Conservation (phyloP, 1,140 invertebrate species). For the Helicoverpa armigera region DNA sequence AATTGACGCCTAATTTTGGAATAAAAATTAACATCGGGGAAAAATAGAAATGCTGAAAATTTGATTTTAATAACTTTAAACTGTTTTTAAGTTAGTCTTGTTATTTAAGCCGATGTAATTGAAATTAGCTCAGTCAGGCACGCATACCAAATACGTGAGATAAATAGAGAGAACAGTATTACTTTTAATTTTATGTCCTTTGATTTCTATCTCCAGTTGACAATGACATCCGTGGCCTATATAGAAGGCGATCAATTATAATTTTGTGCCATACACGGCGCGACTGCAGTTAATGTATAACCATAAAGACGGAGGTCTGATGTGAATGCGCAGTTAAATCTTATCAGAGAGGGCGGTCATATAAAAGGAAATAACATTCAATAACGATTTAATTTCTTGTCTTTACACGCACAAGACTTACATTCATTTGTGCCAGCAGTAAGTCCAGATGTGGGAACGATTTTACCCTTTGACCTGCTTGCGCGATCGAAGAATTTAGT, state of each 20-base stretch:
- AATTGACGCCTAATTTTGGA: background rate
- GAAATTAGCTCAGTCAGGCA: background rate
- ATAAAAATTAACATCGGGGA: too few relatives aligned
- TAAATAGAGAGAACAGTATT: background rate
- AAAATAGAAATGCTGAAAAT: too few relatives aligned
- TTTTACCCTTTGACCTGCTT: conserved; percentile 72
- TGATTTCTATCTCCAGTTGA: conserved; percentile 62
- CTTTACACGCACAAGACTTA: conserved; percentile 62
- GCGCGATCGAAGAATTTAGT: conserved; percentile 62
- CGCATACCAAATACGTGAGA: background rate
- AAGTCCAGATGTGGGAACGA: conserved; percentile 66
- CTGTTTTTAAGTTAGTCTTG: background rate
- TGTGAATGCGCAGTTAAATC: conserved; percentile 58
- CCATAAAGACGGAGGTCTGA: conserved; percentile 56
- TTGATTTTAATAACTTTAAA: background rate
- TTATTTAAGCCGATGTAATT: too few relatives aligned
- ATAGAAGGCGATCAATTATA: conserved; percentile 65
- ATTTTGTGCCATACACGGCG: conserved; percentile 64
- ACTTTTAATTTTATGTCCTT: conserved; percentile 42
- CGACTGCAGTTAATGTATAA: conserved; percentile 65
- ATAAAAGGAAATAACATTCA: conserved; percentile 69
- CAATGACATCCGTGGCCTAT: conserved; percentile 65
- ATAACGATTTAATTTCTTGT: conserved; percentile 64
- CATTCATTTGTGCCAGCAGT: conserved; percentile 61
- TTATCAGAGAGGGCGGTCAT: conserved; percentile 73